phyloP scores from a whole-genome alignment of 1,140 invertebrate genomes.

The Aphis gossypii region DNA sequence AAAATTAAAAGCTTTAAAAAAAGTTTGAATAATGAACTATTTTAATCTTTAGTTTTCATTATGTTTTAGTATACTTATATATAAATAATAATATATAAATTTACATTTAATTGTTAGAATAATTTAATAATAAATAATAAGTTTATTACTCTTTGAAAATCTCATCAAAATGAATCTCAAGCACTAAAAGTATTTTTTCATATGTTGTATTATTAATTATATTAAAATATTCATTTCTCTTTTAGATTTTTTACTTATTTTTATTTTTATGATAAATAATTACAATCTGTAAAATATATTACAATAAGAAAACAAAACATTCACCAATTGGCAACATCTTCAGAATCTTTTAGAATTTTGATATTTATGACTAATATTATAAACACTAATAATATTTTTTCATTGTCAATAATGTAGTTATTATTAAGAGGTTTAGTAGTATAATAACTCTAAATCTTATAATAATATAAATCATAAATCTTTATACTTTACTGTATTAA shows the following conservation, averaged over 20 bases:
- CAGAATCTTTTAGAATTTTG: not conserved
- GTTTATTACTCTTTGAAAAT: not conserved
- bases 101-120: not conserved
- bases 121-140: not conserved
- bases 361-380: not conserved
- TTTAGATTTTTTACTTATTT: not conserved
- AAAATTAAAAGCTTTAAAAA: not conserved
- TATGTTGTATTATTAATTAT: slow-evolving; percentile 22
- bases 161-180: slow-evolving; percentile 22
- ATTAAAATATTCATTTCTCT: not conserved
- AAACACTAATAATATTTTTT: not conserved
- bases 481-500: not conserved
- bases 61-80: not conserved
- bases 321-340: no score
- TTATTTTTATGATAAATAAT: no score
- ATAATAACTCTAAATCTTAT: not conserved
- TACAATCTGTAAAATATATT: no score
- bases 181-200: slow-evolving; percentile 11
- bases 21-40: not conserved
- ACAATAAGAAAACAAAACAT: no score
- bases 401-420: not conserved
- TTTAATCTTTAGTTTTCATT: not conserved
- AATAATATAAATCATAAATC: not conserved
- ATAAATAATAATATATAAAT: not conserved
- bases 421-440: not conserved